Evolutionary conservation across 53 echinoderm and acorn worm species (phyloP).

Genomic region (Antedon mediterranea): DNA sequence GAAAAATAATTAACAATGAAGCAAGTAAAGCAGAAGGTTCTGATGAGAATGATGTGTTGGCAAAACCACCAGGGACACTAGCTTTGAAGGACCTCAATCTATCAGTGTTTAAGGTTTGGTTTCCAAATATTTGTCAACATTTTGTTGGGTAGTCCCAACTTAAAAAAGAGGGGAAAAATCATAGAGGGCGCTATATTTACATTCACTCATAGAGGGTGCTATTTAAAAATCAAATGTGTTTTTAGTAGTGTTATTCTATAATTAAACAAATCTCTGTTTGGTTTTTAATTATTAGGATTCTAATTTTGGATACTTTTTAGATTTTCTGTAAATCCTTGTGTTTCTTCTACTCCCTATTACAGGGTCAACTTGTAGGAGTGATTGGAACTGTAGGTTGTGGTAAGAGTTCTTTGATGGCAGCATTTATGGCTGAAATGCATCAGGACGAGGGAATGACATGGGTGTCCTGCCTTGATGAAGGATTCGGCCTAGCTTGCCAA

Average conservation of each 20-base stretch:
- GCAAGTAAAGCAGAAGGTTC: neutral
- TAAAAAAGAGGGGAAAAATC: too few relatives aligned
- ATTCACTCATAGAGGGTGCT: too few relatives aligned
- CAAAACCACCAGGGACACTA: neutral
- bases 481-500: slow-evolving; percentile 77
- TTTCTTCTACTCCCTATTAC: neutral
- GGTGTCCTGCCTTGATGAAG: slow-evolving; percentile 38
- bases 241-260: too few relatives aligned
- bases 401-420: slow-evolving; percentile 87
- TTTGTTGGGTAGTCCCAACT: too few relatives aligned
- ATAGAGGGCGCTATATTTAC: too few relatives aligned
- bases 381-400: slow-evolving; percentile 86
- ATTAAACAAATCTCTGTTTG: too few relatives aligned
- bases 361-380: slow-evolving; percentile 92
- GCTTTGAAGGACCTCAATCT: neutral
- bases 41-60: neutral
- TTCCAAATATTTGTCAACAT: too few relatives aligned
- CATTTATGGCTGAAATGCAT: slow-evolving; percentile 81
- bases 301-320: too few relatives aligned
- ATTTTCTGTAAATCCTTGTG: too few relatives aligned
- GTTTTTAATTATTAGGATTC: too few relatives aligned
- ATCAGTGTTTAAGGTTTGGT: neutral
- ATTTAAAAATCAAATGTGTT: too few relatives aligned
- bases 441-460: slow-evolving; percentile 49
- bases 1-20: neutral